phyloP scores from a whole-genome alignment of 2,888 invertebrate genomes.

The Germaria angustata region DNA sequence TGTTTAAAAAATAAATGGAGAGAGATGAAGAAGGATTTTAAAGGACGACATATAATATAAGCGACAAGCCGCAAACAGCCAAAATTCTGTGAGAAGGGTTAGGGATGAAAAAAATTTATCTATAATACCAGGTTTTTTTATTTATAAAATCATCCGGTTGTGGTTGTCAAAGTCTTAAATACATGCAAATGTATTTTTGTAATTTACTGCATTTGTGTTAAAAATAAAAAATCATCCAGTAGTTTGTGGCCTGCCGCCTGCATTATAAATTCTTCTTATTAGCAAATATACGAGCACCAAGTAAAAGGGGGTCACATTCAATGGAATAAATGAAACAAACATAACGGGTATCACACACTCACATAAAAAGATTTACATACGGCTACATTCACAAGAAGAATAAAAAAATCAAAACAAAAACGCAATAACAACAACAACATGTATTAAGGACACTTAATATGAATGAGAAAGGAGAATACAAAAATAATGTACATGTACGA shows the following conservation, averaged over 20 bases:
- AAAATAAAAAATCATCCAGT: background rate
- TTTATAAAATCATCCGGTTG: too few species aligned
- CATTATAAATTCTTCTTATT: slow-evolving; percentile 21
- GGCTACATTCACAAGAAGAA: slow-evolving; percentile 13
- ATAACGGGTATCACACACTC: slow-evolving; percentile 19
- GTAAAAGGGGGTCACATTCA: slow-evolving; percentile 49
- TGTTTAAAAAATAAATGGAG: background rate
- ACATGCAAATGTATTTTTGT: too few species aligned
- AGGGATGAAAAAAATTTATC: too few species aligned
- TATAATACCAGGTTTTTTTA: too few species aligned
- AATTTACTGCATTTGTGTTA: too few species aligned
- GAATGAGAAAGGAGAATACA: slow-evolving; percentile 13
- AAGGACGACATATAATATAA: background rate
- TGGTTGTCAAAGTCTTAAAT: too few species aligned
- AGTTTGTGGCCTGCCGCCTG: background rate
- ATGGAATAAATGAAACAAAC: slow-evolving; percentile 19
- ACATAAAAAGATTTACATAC: slow-evolving; percentile 31
- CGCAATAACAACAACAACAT: slow-evolving; percentile 30
- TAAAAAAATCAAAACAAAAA: slow-evolving; percentile 23
- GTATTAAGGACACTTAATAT: slow-evolving; percentile 56
- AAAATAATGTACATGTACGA: background rate
- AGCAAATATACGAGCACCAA: background rate
- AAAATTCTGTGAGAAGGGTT: background rate
- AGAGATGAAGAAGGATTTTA: background rate
- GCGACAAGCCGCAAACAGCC: background rate